Evolutionary conservation across 2,888 invertebrate genomes (phyloP), one percentile per base, ranked within the genome.

Genomic region (Pseudolycoriella hygida): DNA sequence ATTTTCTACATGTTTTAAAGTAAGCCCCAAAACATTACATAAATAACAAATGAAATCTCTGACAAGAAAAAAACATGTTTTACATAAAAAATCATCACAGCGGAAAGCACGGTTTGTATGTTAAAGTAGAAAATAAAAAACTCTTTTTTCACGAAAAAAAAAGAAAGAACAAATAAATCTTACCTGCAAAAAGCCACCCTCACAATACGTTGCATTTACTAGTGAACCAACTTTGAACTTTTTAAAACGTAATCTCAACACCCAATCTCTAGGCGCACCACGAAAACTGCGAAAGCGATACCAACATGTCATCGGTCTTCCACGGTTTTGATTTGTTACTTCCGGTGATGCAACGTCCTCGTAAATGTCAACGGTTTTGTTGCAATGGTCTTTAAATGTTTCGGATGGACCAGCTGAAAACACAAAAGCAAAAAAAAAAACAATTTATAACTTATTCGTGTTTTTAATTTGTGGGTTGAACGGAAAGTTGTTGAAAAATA

Each of bases 361-460:
- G 66, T 89, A 89, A 52, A 90, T 86, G 59, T 89, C 89, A 53
- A 90, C 89, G 11, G 90, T 90, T 67, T 89, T 89, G 68, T 90
- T 90, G 68, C 90, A 92, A 60, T 88, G 86, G 67, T 87, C 88
- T 55, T 84, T 75, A 61, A 55, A 53, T 44, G 57, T 53, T 52
- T 64, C 64, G 50, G 58, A 54, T 8, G 59, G 57, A 45, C 48
- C 49, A 45, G 46, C 47, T 25, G 25, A 25, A 25, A 25, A 25
- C 4, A 25, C 4, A 25, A 25, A 6, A 4, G 25, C 5, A 25
- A 25, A 25, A 8, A 6, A 6, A 25, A 6, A 6, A 25, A 25
- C 25, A 8, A 25, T 4, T 4, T 4, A 8, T 25, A 25, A 25
- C 25, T 25, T 8, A 25, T 8, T 25, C 8, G 5, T 25, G 8